phyloP scores from a whole-genome alignment of 2,888 invertebrate genomes.

The Chydorus sphaericus region DNA sequence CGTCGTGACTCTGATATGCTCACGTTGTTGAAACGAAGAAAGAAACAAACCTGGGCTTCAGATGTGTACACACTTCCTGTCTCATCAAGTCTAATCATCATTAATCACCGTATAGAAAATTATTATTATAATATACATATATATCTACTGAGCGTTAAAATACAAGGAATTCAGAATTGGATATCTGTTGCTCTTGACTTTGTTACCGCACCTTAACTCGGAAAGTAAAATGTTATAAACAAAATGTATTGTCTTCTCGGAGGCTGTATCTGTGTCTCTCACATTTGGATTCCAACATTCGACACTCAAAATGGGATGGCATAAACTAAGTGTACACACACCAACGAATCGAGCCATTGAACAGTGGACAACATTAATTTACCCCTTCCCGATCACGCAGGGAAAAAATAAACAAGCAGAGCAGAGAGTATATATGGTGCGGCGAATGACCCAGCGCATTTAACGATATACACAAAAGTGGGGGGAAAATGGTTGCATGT shows the following conservation, averaged over 20 bases:
- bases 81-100: too few species aligned
- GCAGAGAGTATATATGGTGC: not conserved
- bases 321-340: not conserved
- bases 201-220: too few species aligned
- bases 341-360: not conserved
- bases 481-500: not conserved
- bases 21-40: too few species aligned
- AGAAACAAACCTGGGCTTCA: too few species aligned
- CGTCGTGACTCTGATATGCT: too few species aligned
- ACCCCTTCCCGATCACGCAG: not conserved
- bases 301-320: not conserved
- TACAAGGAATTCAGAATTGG: too few species aligned
- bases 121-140: too few species aligned
- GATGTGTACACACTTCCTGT: too few species aligned
- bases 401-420: not conserved
- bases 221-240: constrained; percentile 6
- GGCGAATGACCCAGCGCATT: not conserved
- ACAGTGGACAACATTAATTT: not conserved
- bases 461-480: not conserved
- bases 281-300: not conserved
- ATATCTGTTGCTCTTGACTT: too few species aligned
- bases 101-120: too few species aligned
- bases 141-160: too few species aligned
- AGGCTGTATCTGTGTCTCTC: not conserved
- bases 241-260: not conserved